phyloP scores from a whole-genome alignment of 2,797 vertebrate genomes.

The Cheracebus regulus region DNA sequence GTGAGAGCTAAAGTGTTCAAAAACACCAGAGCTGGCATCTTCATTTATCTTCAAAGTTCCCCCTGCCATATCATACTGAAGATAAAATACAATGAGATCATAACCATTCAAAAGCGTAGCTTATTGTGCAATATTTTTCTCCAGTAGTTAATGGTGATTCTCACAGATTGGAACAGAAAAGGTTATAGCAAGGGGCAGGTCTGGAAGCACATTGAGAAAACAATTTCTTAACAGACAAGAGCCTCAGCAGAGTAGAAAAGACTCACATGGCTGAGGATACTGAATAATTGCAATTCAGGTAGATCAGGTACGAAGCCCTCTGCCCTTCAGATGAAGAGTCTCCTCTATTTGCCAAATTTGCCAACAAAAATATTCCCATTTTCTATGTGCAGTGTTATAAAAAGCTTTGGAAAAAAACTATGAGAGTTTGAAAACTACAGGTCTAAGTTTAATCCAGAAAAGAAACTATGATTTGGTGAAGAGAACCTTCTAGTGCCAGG shows the following conservation, averaged over 20 bases:
- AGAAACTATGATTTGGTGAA: neutral
- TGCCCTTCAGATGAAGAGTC: neutral
- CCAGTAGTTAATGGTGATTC: constrained; percentile 15
- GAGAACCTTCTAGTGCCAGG: neutral
- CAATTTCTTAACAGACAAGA: neutral
- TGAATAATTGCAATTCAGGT: neutral
- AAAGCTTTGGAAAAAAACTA: neutral
- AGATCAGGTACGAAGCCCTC: neutral
- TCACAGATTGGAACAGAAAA: neutral
- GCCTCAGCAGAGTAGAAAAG: accelerated
- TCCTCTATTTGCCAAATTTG: neutral
- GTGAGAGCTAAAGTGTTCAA: neutral
- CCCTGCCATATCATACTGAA: neutral
- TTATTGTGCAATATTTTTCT: neutral
- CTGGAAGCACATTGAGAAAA: neutral
- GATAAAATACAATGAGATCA: constrained; percentile 36
- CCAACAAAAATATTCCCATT: neutral
- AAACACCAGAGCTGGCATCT: neutral
- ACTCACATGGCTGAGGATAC: accelerated
- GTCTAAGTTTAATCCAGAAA: neutral
- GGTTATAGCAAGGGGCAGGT: neutral
- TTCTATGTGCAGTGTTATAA: neutral
- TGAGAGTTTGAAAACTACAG: neutral
- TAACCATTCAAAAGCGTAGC: neutral
- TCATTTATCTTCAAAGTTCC: neutral